These are phyloP conservation scores for Cardiocondyla obscurior DNA, from an alignment of 1,140 invertebrate species.

Conservation along the genomic window DNA sequence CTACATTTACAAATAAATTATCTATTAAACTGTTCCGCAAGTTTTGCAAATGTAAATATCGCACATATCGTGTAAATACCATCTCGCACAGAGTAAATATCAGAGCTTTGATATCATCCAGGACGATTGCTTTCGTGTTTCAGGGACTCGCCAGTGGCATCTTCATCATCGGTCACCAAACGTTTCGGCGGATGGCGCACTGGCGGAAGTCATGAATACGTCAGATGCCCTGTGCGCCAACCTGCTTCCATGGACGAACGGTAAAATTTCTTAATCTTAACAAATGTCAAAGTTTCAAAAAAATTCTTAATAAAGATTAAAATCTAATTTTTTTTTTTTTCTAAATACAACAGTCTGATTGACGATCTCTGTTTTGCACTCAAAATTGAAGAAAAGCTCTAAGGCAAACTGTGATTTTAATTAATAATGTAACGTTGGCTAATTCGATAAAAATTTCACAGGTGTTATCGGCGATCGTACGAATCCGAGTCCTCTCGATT, in stretches of 20 bases:
- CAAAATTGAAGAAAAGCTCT: too few species aligned
- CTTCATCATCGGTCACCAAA: conserved; percentile 73
- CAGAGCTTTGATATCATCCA: not conserved
- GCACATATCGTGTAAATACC: not conserved
- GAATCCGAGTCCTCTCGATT: conserved; percentile 75
- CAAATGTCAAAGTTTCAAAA: too few species aligned
- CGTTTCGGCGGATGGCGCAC: conserved; percentile 79
- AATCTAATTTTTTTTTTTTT: too few species aligned
- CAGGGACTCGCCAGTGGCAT: conserved; percentile 74
- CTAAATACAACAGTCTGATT: too few species aligned
- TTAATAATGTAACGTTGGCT: not conserved
- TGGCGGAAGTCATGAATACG: conserved; percentile 79
- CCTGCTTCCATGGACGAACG: conserved; percentile 81
- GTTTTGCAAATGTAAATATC: conserved; percentile 28
- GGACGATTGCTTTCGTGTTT: conserved; percentile 31
- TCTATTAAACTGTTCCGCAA: not conserved
- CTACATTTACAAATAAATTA: not conserved
- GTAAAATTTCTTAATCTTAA: conserved; percentile 72
- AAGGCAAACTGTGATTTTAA: not conserved
- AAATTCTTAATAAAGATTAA: too few species aligned
- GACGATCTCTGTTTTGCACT: too few species aligned
- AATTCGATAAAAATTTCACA: conserved; percentile 48
- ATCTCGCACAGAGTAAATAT: not conserved
- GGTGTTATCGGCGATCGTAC: conserved; percentile 75
- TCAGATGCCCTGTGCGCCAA: conserved; percentile 79